Conservation (phyloP, 2,797 vertebrate species). For the Lutjanus campechanus region DNA sequence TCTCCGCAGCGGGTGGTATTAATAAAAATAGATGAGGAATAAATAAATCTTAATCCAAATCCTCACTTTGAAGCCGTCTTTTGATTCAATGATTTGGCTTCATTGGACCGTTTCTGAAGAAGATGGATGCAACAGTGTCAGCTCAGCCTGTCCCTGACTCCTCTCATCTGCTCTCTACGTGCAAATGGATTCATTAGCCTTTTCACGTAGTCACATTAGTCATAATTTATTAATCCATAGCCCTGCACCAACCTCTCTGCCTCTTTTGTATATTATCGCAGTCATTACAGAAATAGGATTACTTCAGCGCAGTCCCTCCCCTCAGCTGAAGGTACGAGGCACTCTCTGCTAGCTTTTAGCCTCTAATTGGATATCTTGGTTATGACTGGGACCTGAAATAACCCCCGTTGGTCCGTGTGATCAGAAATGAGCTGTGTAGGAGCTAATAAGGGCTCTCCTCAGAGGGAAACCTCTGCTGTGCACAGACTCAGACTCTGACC, state of each 20-base stretch:
- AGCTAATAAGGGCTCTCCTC: conserved; percentile 21
- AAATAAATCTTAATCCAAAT: conserved; percentile 34
- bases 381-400: conserved; percentile 39
- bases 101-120: conserved; percentile 70
- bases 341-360: conserved; percentile 41
- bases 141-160: conserved; percentile 60
- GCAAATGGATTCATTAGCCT: conserved; percentile 87
- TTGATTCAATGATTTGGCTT: conserved; percentile 69
- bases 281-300: conserved; percentile 78
- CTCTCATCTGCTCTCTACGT: conserved; percentile 78
- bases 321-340: conserved; percentile 48
- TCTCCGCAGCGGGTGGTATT: conserved; percentile 33
- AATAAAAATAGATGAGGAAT: conserved; percentile 31
- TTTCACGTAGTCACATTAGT: conserved; percentile 80
- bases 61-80: conserved; percentile 32
- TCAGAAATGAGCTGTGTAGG: conserved; percentile 36
- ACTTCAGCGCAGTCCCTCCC: conserved; percentile 55
- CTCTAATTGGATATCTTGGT: conserved; percentile 58
- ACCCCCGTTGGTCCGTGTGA: conserved; percentile 26
- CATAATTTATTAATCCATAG: conserved; percentile 72
- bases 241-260: conserved; percentile 30
- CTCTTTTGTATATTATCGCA: conserved; percentile 59
- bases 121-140: conserved; percentile 76
- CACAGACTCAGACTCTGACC: background rate
- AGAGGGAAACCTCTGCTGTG: background rate